These are phyloP conservation scores for Astropecten irregularis DNA, from an alignment of 53 echinoderm and acorn worm species.

Conservation along the genomic window DNA sequence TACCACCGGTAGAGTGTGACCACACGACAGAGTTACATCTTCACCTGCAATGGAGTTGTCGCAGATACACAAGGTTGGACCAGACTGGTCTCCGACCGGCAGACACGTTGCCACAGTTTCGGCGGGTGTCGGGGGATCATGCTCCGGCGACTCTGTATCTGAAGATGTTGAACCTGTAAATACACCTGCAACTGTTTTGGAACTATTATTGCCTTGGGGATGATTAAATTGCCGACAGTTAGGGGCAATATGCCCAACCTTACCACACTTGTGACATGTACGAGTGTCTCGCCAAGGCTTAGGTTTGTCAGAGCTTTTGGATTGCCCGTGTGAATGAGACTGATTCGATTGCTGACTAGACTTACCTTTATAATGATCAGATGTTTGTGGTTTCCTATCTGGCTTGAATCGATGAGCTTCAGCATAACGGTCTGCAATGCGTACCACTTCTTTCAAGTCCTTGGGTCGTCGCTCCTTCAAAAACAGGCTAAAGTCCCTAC, in stretches of 20 bases:
- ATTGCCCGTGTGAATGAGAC: neutral
- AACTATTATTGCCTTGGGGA: neutral
- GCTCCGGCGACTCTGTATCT: neutral
- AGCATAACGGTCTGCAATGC: conserved; percentile 14
- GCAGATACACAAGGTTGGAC: neutral
- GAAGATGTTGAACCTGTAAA: neutral
- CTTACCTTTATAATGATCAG: neutral
- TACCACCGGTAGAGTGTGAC: conserved; percentile 8
- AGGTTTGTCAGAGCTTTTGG: neutral
- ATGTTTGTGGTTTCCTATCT: neutral
- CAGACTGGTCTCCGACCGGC: neutral
- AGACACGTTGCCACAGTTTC: neutral
- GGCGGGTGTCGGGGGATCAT: neutral
- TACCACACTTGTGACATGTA: conserved; percentile 14
- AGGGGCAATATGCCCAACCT: neutral
- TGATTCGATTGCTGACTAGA: neutral
- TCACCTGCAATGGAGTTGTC: neutral
- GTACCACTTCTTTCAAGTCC: neutral
- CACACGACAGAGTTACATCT: neutral
- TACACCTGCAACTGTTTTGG: neutral
- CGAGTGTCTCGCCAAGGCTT: neutral
- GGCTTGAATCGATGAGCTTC: conserved; percentile 3
- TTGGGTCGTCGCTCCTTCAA: conserved; percentile 31
- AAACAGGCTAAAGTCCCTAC: neutral
- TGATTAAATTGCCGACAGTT: neutral